Evolutionary conservation across 2,797 vertebrate genomes (phyloP).

Genomic region (Heteromormyrus szaboi): DNA sequence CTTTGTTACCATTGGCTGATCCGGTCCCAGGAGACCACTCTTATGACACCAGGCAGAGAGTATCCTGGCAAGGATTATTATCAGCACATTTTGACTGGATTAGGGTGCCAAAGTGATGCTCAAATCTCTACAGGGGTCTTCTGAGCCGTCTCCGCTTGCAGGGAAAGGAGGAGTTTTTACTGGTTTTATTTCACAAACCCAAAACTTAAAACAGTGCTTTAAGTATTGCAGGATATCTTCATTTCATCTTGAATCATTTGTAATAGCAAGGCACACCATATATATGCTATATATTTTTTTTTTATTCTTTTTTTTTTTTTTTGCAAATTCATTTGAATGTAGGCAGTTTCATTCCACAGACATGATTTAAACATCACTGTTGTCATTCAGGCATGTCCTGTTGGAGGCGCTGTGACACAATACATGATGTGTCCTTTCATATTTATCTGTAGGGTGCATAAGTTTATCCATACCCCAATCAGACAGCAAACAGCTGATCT

Average conservation of each 20-base stretch:
- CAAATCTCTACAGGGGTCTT: slow-evolving; percentile 79
- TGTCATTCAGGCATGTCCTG: neutral
- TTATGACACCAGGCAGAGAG: slow-evolving; percentile 91
- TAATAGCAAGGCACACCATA: neutral
- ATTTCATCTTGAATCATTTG: neutral
- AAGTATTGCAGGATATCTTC: neutral
- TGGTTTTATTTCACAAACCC: neutral
- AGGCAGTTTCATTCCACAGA: neutral
- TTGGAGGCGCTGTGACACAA: neutral
- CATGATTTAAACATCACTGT: neutral
- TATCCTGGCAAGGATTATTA: slow-evolving; percentile 94
- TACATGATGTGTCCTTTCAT: neutral
- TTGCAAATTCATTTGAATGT: neutral
- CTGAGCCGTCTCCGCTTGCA: slow-evolving; percentile 53
- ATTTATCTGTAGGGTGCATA: neutral
- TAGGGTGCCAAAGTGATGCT: slow-evolving; percentile 80
- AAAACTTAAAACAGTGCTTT: slow-evolving; percentile 44
- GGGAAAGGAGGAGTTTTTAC: neutral
- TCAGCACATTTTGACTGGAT: slow-evolving; percentile 86
- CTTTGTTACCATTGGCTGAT: slow-evolving; percentile 99
- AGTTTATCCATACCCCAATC: neutral
- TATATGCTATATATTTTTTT: no score
- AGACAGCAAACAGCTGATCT: neutral
- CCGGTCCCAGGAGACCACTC: slow-evolving; percentile 84
- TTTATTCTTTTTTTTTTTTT: no score